Evolutionary conservation across 2,113 vertebrate species (phyloP).

Genomic region (Rhea americana): DNA sequence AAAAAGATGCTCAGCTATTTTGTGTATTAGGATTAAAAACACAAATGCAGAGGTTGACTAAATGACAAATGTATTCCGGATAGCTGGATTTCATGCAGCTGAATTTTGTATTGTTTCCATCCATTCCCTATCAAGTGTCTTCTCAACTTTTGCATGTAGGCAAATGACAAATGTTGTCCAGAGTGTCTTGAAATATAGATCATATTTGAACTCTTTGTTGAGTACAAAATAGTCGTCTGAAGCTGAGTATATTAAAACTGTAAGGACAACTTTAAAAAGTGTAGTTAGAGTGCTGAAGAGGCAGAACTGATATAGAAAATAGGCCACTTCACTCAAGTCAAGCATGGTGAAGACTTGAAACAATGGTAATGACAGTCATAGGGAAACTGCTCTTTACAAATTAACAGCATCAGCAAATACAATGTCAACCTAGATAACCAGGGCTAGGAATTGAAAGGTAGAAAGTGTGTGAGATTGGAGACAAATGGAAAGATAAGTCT

Average conservation of each 20-base stretch:
- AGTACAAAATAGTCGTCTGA: not conserved
- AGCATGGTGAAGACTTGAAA: not conserved
- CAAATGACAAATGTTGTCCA: not conserved
- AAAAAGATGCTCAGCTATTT: not conserved
- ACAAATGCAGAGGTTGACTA: not conserved
- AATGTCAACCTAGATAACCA: not conserved
- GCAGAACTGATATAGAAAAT: not conserved
- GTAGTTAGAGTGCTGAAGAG: not conserved
- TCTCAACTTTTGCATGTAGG: not conserved
- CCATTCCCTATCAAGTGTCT: not conserved
- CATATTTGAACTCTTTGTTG: not conserved
- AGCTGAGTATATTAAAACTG: not conserved
- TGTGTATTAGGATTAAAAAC: not conserved
- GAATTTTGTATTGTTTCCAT: not conserved
- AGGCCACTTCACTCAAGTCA: not conserved
- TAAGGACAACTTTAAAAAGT: not conserved
- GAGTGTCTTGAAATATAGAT: not conserved
- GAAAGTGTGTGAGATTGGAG: not conserved
- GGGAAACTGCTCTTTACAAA: not conserved
- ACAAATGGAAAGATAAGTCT: not conserved
- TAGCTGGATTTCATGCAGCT: not conserved
- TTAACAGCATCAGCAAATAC: not conserved
- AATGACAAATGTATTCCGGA: not conserved
- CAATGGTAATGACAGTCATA: not conserved
- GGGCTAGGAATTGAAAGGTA: not conserved